Base-by-base conservation (phyloP, 2,888 invertebrate species). In the Melieria picta region DNA sequence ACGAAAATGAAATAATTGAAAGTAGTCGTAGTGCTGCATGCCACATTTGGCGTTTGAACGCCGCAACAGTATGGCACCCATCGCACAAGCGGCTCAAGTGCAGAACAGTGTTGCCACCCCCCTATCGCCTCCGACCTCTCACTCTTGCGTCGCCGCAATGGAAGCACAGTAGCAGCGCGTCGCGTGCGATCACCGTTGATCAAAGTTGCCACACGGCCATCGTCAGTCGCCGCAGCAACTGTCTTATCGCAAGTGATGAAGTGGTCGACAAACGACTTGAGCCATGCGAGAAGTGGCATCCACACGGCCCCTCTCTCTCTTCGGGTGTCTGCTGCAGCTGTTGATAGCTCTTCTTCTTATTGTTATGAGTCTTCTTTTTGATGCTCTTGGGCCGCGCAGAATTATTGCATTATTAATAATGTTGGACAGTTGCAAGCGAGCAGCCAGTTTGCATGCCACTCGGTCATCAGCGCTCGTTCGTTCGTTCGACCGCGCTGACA, bases 381-480 rank as follows among this genome's bases (percentile, higher is more conserved):
- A 30, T 30, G 45, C 11, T 47, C 43, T 48, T 11, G 50, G 62
- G n/a, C 62, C 50, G 56, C 50, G 52, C 55, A 62, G 65, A 65
- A 48, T 69, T 72, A 69, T 72, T 62, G 62, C 72, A 62, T 69
- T 69, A 69, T 72, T 69, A 61, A 69, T 69, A 69, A 72, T 65
- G 61, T 69, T 69, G 65, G 65, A 62, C 65, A 69, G 72, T 65
- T 61, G 46, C 10, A 61, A 9, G 63, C 52, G 46, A 9, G 16
- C 43, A 46, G 57, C 16, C 11, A 57, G 70, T 65, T 73, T 69
- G 70, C 66, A 70, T 67, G 73, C 50, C 47, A 48, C 46, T 43
- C 11, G 48, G 10, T 43, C 61, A 65, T 62, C 66, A 65, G 47
- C 16, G 65, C 46, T 60, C 2, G 11, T 7, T 46, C 47, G 58